These are phyloP conservation scores for Teinopalpus imperialis DNA, from an alignment of 2,888 invertebrate species.

Conservation along the genomic window DNA sequence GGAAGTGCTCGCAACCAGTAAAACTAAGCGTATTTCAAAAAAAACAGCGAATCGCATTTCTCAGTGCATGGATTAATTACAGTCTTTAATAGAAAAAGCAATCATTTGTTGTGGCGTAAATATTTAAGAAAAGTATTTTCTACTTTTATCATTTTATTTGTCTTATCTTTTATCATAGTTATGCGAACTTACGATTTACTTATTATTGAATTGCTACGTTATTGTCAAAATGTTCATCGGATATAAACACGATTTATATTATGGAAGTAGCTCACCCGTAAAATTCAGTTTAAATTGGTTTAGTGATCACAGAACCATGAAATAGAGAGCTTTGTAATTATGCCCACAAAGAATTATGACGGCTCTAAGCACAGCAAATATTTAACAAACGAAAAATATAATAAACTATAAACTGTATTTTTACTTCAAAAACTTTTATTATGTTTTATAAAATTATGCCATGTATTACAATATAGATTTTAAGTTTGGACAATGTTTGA, in stretches of 20 bases:
- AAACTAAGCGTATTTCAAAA: conserved; percentile 14
- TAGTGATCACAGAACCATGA: conserved; percentile 26
- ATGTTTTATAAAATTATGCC: too few species aligned
- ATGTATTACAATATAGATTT: too few species aligned
- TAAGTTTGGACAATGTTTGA: too few species aligned
- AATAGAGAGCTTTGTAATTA: conserved; percentile 28
- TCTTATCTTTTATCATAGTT: too few species aligned
- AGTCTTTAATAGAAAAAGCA: conserved; percentile 9
- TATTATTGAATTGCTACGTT: neutral
- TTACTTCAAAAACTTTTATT: too few species aligned
- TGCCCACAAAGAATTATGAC: conserved; percentile 24
- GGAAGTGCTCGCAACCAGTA: conserved; percentile 17
- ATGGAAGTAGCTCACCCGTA: conserved; percentile 24
- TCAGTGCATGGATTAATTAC: conserved; percentile 9
- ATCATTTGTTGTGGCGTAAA: neutral
- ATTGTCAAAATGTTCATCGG: conserved; percentile 10
- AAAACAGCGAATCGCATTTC: conserved; percentile 1
- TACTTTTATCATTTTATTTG: too few species aligned
- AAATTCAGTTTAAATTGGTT: conserved; percentile 27
- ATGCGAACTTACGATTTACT: too few species aligned
- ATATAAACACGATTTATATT: conserved; percentile 20
- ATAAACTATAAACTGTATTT: conserved; percentile 1
- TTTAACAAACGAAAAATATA: conserved; percentile 10
- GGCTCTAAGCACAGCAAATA: conserved; percentile 5
- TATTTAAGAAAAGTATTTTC: neutral